Evolutionary conservation across 2,888 invertebrate species (phyloP).

Genomic region (Halictus ligatus): DNA sequence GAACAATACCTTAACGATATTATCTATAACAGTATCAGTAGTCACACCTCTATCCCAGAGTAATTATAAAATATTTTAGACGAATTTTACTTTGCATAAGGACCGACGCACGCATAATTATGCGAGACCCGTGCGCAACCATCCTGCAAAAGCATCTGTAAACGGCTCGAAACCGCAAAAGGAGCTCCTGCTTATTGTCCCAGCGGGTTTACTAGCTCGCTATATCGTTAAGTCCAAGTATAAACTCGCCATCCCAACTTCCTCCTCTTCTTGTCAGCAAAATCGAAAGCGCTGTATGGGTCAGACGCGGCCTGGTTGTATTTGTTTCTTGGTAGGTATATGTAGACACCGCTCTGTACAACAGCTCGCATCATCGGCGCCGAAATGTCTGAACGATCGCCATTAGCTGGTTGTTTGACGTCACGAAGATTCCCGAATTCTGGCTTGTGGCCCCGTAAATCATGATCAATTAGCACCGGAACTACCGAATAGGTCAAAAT

Average conservation of each 20-base stretch:
- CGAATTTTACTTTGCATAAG: no score
- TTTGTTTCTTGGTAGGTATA: slow-evolving; percentile 54
- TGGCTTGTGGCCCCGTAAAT: slow-evolving; percentile 35
- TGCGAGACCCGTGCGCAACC: no score
- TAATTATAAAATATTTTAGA: no score
- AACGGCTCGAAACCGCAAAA: neutral
- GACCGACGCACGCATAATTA: no score
- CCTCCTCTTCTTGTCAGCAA: slow-evolving; percentile 23
- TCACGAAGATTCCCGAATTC: slow-evolving; percentile 46
- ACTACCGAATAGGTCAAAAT: neutral
- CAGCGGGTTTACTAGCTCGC: neutral
- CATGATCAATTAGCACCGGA: slow-evolving; percentile 60
- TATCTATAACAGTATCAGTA: no score
- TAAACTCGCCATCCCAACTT: slow-evolving; percentile 36
- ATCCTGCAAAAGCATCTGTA: neutral
- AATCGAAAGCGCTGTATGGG: slow-evolving; percentile 45
- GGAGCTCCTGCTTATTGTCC: neutral
- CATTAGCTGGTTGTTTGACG: slow-evolving; percentile 70
- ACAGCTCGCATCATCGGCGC: slow-evolving; percentile 73
- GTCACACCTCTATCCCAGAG: no score
- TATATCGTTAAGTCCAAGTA: neutral
- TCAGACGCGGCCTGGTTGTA: slow-evolving; percentile 20
- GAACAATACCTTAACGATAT: no score
- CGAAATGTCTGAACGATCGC: slow-evolving; percentile 75
- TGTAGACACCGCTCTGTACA: slow-evolving; percentile 45